A percentile compares a stretch with the other conserved stretches of the same genome.
phyloP scores from a whole-genome alignment of 1,140 invertebrate genomes.

The Bemisia tabaci region DNA sequence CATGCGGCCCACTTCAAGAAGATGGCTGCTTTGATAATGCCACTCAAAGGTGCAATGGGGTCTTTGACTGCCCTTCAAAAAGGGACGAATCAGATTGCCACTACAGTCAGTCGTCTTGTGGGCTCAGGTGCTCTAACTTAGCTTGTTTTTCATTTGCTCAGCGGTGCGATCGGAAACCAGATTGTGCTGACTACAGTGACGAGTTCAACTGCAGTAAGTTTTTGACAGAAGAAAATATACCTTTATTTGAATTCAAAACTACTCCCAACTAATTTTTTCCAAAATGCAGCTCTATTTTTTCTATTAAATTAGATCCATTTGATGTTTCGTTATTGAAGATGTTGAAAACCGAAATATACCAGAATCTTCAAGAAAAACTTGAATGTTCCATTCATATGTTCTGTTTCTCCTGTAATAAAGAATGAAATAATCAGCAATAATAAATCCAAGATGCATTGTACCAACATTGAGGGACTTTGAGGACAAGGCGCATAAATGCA shows the following conservation, averaged over 20 bases:
- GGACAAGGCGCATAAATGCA: no score
- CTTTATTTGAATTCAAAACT: not conserved
- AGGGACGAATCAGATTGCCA: constrained; percentile 10
- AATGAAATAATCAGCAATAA: no score
- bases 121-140: not conserved
- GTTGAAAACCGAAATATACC: no score
- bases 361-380: no score
- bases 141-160: constrained; percentile 8
- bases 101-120: not conserved
- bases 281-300: not conserved
- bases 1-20: not conserved
- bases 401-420: no score
- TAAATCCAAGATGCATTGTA: no score
- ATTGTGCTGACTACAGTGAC: constrained; percentile 31
- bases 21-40: constrained; percentile 11
- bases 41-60: constrained; percentile 11
- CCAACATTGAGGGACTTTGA: no score
- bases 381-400: no score
- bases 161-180: constrained; percentile 21
- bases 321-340: no score
- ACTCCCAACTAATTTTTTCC: not conserved
- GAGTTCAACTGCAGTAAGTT: constrained; percentile 26
- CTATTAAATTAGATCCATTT: not conserved
- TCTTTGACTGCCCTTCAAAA: constrained; percentile 5
- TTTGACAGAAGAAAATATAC: constrained; percentile 24